These are phyloP conservation scores for Rostratula benghalensis DNA, from an alignment of 2,113 vertebrate species.

Conservation along the genomic window DNA sequence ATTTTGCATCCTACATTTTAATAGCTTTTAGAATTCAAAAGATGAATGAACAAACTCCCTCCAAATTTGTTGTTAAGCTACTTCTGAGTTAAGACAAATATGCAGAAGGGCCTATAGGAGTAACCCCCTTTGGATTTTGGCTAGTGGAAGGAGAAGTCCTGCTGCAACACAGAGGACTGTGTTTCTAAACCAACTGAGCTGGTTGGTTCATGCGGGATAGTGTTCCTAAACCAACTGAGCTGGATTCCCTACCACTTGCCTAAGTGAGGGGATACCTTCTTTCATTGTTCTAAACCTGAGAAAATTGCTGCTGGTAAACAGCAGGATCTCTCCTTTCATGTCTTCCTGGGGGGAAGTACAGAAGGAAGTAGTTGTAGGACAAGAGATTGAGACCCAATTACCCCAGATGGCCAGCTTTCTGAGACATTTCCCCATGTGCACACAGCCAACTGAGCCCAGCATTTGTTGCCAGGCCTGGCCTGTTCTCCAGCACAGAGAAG, in stretches of 20 bases:
- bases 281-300: neutral
- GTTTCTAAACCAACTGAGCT: neutral
- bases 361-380: neutral
- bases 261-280: neutral
- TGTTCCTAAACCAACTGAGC: neutral
- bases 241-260: neutral
- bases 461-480: neutral
- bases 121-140: neutral
- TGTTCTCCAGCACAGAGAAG: neutral
- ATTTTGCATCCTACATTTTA: neutral
- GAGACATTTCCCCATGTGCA: neutral
- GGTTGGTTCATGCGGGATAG: no score
- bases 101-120: neutral
- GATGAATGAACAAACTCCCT: neutral
- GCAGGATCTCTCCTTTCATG: neutral
- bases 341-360: fast-evolving
- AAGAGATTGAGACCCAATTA: neutral
- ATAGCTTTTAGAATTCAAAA: neutral
- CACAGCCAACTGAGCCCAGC: fast-evolving
- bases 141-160: neutral
- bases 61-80: neutral
- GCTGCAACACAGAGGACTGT: neutral
- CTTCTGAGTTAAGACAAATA: neutral
- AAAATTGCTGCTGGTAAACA: neutral
- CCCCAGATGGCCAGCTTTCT: neutral